phyloP scores from a whole-genome alignment of 2,888 invertebrate species.

The Macroteleia sp. region DNA sequence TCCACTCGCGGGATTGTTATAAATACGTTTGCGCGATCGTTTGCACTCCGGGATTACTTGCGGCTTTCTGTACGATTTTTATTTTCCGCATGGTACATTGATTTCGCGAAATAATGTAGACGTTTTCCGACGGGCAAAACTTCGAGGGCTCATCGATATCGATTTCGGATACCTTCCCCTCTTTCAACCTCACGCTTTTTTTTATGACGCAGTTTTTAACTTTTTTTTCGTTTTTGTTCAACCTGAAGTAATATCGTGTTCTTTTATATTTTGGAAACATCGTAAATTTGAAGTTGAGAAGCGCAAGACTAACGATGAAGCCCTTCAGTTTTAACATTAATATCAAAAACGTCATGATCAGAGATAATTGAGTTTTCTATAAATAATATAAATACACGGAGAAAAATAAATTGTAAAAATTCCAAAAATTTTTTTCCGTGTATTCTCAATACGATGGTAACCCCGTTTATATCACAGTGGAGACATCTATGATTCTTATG shows the following conservation, averaged over 20 bases:
- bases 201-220: slow-evolving; percentile 18
- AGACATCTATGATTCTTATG: no score
- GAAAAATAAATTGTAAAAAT: no score
- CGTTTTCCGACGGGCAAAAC: slow-evolving; percentile 23
- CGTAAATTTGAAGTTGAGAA: no score
- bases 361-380: no score
- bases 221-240: slow-evolving; percentile 8
- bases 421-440: no score
- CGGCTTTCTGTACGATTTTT: slow-evolving; percentile 38
- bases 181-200: slow-evolving; percentile 6
- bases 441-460: no score
- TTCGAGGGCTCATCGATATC: slow-evolving; percentile 22
- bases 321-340: no score
- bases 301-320: no score
- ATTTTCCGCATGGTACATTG: slow-evolving; percentile 66
- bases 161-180: slow-evolving; percentile 9
- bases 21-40: slow-evolving; percentile 47
- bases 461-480: no score
- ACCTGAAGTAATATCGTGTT: slow-evolving; percentile 4
- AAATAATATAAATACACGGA: no score
- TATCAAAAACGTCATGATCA: no score
- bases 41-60: slow-evolving; percentile 44
- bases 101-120: slow-evolving; percentile 28
- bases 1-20: slow-evolving; percentile 34
- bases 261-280: slow-evolving; percentile 5